Base-by-base conservation (phyloP, 2,113 vertebrate species). In the Haemorhous mexicanus region DNA sequence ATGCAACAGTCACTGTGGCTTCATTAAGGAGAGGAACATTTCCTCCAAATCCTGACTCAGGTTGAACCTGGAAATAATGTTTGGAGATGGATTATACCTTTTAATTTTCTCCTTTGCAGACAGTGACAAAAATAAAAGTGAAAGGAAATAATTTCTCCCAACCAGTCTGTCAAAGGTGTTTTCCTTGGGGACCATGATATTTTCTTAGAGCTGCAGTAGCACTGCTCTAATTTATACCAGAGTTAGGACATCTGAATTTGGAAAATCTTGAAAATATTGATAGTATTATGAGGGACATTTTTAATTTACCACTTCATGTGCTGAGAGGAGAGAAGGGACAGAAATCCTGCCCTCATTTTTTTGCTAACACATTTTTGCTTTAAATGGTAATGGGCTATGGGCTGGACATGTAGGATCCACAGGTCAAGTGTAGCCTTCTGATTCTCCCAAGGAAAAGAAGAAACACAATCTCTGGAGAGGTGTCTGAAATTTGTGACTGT, bases 31-130 rank as follows among this genome's bases (percentile, higher is more conserved):
- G 55, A n/a, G 41, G 53, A 70, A 67, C 4, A 44, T 91, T 94
- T 86, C 39, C 33, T 88, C 59, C 1, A 16, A 78, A 81, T 84
- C 27, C 46, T 75, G 41, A 86, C 52, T 89, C 39, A 56, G 30
- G 22, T 24, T 11, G 24, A 90, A 69, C 33, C 46, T 77, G 47
- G 24, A 90, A 91, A 91, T 88, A 93, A 92, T n/a, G 5, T 81
- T 92, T 88, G 41, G 73, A 70, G 79, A 78, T 15, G 76, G 39
- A 83, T 90, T 92, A 90, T 96, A 88, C 1, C 1, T 88, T 91
- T 91, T 90, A 81, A 90, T 94, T 92, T 93, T 85, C 68, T 90
- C 28, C 72, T 90, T 86, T 95, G 27, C 55, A 86, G 75, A 84
- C 79, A 95, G 63, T 80, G 47, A 77, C 50, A 91, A 84, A 91